A percentile compares a stretch with the other conserved stretches of the same genome.
Evolutionary conservation across 2,888 invertebrate genomes (phyloP).

Genomic region (Spilarctia lutea): DNA sequence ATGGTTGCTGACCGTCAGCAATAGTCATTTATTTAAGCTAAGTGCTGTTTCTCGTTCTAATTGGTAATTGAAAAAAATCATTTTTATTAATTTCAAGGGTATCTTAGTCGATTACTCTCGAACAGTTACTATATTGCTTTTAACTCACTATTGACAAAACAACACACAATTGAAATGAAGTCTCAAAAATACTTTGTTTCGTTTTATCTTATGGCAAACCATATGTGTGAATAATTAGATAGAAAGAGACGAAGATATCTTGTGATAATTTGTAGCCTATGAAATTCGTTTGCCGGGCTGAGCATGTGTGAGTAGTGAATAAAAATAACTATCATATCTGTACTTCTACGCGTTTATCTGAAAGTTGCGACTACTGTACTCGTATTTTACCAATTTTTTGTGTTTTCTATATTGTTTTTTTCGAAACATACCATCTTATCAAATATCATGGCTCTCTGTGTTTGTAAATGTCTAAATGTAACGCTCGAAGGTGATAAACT

Average conservation of each 20-base stretch:
- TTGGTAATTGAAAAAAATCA: neutral
- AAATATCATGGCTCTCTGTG: constrained; percentile 84
- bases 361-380: constrained; percentile 57
- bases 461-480: constrained; percentile 93
- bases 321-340: constrained; percentile 50
- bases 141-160: neutral
- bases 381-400: constrained; percentile 68
- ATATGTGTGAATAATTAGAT: constrained; percentile 7
- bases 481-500: constrained; percentile 87
- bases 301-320: constrained; percentile 48
- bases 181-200: constrained; percentile 24
- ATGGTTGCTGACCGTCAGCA: no score
- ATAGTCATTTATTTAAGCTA: no score
- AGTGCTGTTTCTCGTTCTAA: neutral
- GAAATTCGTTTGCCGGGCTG: constrained; percentile 30
- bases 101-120: constrained; percentile 2
- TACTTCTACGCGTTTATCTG: constrained; percentile 65
- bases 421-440: constrained; percentile 57
- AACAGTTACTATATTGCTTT: neutral
- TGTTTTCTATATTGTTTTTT: constrained; percentile 67
- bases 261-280: constrained; percentile 30
- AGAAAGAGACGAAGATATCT: constrained; percentile 41
- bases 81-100: neutral
- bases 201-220: constrained; percentile 21
- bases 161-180: neutral